A percentile compares a stretch with the other conserved stretches of the same genome.
phyloP scores from a whole-genome alignment of 2,888 invertebrate genomes.

The Phoenoteleia sp. region DNA sequence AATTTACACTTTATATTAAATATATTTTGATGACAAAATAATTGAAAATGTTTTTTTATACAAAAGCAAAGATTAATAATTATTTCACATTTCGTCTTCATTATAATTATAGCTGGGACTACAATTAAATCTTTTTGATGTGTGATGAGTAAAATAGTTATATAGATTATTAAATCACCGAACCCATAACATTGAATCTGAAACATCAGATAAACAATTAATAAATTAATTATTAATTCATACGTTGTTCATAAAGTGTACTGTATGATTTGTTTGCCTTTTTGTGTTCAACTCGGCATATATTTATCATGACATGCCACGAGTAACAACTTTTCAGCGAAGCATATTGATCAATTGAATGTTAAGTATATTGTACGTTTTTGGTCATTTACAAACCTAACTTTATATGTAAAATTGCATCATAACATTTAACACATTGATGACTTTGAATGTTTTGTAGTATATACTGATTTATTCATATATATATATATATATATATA shows the following conservation, averaged over 20 bases:
- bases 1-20: too few species aligned
- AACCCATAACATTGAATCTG: background rate
- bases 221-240: slow-evolving; percentile 10
- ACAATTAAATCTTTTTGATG: background rate
- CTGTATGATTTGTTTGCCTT: background rate
- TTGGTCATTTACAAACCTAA: too few species aligned
- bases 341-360: too few species aligned
- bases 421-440: too few species aligned
- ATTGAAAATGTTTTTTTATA: too few species aligned
- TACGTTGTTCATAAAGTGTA: background rate
- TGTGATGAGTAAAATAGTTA: background rate
- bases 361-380: too few species aligned
- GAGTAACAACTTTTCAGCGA: background rate
- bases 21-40: too few species aligned
- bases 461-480: too few species aligned
- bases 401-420: too few species aligned
- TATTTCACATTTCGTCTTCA: background rate
- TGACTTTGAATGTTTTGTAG: too few species aligned
- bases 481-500: too few species aligned
- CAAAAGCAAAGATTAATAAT: background rate
- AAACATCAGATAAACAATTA: slow-evolving; percentile 4
- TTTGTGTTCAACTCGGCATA: background rate
- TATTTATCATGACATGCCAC: background rate
- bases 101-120: background rate
- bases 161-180: background rate